phyloP scores from a whole-genome alignment of 2,113 vertebrate species.

The Barnardius zonarius region DNA sequence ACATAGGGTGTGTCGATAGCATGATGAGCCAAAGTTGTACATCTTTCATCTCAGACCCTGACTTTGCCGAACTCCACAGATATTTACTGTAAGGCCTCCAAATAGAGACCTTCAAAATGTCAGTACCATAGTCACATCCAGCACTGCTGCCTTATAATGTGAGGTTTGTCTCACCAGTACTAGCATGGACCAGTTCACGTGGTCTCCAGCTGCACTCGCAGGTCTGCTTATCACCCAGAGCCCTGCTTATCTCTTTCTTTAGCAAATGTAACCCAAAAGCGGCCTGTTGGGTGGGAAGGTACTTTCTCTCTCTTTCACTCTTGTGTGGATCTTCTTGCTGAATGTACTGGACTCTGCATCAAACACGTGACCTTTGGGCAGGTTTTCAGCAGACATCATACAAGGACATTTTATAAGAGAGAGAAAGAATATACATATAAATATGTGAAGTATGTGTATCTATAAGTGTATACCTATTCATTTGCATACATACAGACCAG shows the following conservation, averaged over 20 bases:
- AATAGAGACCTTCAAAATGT: neutral
- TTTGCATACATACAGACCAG: neutral
- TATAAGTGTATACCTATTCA: neutral
- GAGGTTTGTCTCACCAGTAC: neutral
- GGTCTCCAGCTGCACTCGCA: neutral
- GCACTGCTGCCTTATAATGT: neutral
- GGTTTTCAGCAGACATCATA: neutral
- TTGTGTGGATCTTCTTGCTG: neutral
- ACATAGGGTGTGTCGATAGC: rapidly evolving
- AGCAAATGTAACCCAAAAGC: neutral
- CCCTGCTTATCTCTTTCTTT: neutral
- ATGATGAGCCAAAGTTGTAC: neutral
- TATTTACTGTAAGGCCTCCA: neutral
- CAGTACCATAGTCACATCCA: neutral
- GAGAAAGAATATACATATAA: neutral
- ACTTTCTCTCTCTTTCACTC: neutral
- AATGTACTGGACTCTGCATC: neutral
- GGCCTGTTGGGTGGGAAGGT: neutral
- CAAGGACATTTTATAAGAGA: neutral
- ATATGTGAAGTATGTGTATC: neutral
- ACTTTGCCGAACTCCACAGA: neutral
- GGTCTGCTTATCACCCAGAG: neutral
- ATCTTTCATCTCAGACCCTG: neutral
- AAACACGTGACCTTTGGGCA: neutral
- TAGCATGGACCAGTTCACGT: neutral